These are phyloP conservation scores for Misgurnus mizolepis DNA, from an alignment of 2,113 vertebrate species.

Conservation along the genomic window DNA sequence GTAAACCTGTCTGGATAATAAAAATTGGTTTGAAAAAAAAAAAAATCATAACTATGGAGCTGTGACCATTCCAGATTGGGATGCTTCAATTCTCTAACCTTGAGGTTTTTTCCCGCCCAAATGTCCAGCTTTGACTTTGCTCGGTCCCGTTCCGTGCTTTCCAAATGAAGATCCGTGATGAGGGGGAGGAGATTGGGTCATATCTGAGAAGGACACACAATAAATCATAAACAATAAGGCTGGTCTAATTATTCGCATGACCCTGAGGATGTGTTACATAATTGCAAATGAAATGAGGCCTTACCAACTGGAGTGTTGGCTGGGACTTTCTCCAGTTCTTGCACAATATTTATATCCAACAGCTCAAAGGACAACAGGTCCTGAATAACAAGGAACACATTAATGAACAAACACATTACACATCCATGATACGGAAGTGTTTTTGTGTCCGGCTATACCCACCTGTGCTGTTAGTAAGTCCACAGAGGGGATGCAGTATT, in stretches of 20 bases:
- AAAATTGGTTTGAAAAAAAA: too few species aligned
- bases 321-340: conserved; percentile 94
- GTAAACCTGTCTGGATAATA: too few species aligned
- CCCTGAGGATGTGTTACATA: conserved; percentile 1
- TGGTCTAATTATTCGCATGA: neutral
- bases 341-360: conserved; percentile 95
- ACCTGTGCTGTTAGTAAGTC: conserved; percentile 97
- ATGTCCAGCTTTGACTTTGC: conserved; percentile 79
- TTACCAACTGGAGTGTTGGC: conserved; percentile 93
- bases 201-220: conserved; percentile 74
- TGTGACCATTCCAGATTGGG: neutral
- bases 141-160: conserved; percentile 75
- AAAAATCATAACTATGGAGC: too few species aligned
- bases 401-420: conserved; percentile 2
- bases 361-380: conserved; percentile 96
- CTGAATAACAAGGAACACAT: conserved; percentile 61
- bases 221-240: neutral
- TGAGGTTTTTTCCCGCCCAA: conserved; percentile 73
- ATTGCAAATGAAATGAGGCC: conserved; percentile 37
- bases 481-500: conserved; percentile 90
- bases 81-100: conserved; percentile 73
- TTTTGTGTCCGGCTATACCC: neutral
- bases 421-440: neutral
- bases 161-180: conserved; percentile 80
- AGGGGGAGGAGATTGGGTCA: conserved; percentile 89